Conservation (phyloP, 2,113 vertebrate genomes). For the Lota lota region DNA sequence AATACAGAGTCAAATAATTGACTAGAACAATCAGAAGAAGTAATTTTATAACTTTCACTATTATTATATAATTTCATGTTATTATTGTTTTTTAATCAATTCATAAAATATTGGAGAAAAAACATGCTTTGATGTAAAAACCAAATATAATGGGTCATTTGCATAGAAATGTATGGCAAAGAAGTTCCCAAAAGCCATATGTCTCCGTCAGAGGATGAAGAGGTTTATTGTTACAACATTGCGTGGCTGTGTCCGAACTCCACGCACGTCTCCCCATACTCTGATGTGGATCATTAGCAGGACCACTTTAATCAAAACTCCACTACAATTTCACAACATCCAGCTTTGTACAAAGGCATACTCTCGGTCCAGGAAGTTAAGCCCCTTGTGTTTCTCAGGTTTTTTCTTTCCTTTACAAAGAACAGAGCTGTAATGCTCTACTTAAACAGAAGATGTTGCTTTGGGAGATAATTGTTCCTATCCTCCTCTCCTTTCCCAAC, state of each 20-base stretch:
- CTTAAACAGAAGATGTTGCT: slow-evolving; percentile 40
- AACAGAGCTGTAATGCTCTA: slow-evolving; percentile 8
- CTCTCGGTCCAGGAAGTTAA: slow-evolving; percentile 38
- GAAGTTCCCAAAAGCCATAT: background rate
- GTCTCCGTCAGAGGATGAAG: slow-evolving; percentile 22
- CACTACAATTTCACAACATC: slow-evolving; percentile 38
- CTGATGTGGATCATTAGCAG: slow-evolving; percentile 50
- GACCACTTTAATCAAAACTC: slow-evolving; percentile 61
- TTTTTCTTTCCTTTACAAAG: background rate
- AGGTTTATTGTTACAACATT: slow-evolving; percentile 1
- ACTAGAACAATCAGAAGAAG: too few species aligned
- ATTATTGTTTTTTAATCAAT: background rate
- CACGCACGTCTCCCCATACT: slow-evolving; percentile 15
- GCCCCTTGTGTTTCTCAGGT: background rate
- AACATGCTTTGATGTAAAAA: too few species aligned
- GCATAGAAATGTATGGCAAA: background rate
- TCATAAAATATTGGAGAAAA: too few species aligned
- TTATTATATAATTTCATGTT: background rate
- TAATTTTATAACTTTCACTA: too few species aligned
- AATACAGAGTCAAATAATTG: too few species aligned
- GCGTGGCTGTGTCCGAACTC: background rate
- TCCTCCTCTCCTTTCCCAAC: slow-evolving; percentile 58
- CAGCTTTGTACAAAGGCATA: slow-evolving; percentile 34
- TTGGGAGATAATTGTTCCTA: slow-evolving; percentile 60
- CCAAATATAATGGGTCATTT: too few species aligned